Conservation (phyloP, 2,113 vertebrate genomes). For the Fulica atra region DNA sequence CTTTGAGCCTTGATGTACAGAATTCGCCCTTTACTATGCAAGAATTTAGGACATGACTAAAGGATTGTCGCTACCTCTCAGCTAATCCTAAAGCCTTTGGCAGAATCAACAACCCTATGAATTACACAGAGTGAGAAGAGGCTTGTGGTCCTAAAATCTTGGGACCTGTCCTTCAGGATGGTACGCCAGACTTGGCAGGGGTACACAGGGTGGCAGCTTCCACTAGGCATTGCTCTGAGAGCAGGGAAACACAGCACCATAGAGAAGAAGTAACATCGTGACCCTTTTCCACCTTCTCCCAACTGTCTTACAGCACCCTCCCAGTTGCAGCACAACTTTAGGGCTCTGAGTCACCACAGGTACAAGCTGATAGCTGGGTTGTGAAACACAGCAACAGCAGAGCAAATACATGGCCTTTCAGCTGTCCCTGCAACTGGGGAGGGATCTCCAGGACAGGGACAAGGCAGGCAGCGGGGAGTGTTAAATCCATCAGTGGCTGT, state of each 20-base stretch:
- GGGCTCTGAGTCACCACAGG: conserved; percentile 21
- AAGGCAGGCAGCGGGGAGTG: not conserved
- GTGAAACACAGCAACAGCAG: not conserved
- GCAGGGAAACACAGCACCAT: not conserved
- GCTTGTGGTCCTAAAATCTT: not conserved
- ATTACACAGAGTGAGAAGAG: not conserved
- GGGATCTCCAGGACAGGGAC: not conserved
- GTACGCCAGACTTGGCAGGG: not conserved
- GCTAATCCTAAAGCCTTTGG: not conserved
- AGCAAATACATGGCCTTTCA: not conserved
- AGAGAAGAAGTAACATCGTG: not conserved
- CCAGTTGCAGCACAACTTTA: not conserved
- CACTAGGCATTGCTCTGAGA: not conserved
- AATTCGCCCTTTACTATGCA: conserved; percentile 10
- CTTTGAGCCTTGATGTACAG: not conserved
- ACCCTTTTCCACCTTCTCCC: not conserved
- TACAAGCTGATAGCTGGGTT: not conserved
- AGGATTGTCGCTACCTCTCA: not conserved
- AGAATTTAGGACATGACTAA: conserved; percentile 9
- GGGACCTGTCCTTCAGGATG: not conserved
- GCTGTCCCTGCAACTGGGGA: not conserved
- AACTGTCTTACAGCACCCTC: not conserved
- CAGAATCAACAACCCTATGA: not conserved
- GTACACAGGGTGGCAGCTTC: not conserved
- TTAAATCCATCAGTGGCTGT: not conserved